phyloP scores from a whole-genome alignment of 1,140 invertebrate genomes.

The Tribolium castaneum region DNA sequence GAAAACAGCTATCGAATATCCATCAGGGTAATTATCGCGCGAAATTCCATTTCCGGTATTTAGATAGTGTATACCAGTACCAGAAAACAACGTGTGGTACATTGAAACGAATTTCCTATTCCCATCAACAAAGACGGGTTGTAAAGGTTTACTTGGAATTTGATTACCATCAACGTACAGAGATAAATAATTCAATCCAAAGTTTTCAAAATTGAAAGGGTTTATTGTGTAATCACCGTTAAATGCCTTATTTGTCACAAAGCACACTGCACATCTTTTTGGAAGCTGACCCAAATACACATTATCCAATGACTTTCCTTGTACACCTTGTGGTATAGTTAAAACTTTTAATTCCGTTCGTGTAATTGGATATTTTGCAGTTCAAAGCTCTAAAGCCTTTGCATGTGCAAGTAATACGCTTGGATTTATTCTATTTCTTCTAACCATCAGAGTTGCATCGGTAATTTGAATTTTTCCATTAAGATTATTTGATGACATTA shows the following conservation, averaged over 20 bases:
- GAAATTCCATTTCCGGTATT: constrained; percentile 54
- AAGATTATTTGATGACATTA: constrained; percentile 50
- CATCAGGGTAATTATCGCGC: constrained; percentile 45
- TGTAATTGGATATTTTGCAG: constrained; percentile 63
- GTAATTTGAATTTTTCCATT: constrained; percentile 49
- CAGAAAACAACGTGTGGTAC: constrained; percentile 62
- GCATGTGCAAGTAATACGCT: constrained; percentile 59
- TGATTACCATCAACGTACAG: constrained; percentile 61
- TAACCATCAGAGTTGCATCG: constrained; percentile 60
- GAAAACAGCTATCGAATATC: constrained; percentile 56
- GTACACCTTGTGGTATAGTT: constrained; percentile 58
- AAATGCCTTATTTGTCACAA: constrained; percentile 62
- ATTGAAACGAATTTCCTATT: constrained; percentile 47
- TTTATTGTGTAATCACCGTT: constrained; percentile 60
- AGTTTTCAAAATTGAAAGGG: constrained; percentile 63
- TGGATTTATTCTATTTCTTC: constrained; percentile 60
- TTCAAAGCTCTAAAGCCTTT: constrained; percentile 58
- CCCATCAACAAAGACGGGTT: constrained; percentile 44
- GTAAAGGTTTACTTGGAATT: constrained; percentile 50
- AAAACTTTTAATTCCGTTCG: constrained; percentile 61
- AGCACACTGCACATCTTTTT: constrained; percentile 61
- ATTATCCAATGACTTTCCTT: constrained; percentile 61
- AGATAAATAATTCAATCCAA: constrained; percentile 58
- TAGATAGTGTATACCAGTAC: constrained; percentile 59
- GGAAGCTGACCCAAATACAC: constrained; percentile 61